A percentile compares a stretch with the other conserved stretches of the same genome.
Evolutionary conservation across 92 coral and sea anemone species (phyloP).

Genomic region (Porites rus): DNA sequence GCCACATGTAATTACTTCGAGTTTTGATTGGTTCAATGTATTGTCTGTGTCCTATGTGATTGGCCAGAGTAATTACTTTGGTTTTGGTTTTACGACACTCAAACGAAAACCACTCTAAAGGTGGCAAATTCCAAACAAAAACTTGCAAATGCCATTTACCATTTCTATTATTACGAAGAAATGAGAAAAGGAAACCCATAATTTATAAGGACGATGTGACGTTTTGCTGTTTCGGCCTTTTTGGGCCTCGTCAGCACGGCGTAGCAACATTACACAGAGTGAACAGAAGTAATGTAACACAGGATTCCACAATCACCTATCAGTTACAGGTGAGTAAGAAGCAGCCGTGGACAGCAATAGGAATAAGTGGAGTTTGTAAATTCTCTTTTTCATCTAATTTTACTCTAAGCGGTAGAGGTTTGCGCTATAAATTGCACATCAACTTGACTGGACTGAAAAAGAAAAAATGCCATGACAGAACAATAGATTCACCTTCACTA

Average conservation of each 20-base stretch:
- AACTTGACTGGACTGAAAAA: background rate
- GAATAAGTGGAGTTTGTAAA: background rate
- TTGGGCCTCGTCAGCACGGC: slow-evolving; percentile 55
- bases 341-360: slow-evolving; percentile 33
- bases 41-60: too few species aligned
- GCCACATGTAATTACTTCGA: too few species aligned
- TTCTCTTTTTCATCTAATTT: background rate
- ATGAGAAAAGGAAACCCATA: background rate
- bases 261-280: slow-evolving; percentile 26
- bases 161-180: background rate
- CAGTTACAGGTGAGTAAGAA: background rate
- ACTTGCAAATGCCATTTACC: too few species aligned
- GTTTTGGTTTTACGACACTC: too few species aligned
- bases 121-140: background rate
- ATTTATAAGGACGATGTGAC: background rate
- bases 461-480: background rate
- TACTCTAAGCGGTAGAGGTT: slow-evolving; percentile 2
- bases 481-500: slow-evolving; percentile 23
- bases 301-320: background rate
- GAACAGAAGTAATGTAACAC: background rate
- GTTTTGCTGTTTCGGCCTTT: slow-evolving; percentile 42
- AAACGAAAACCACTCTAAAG: too few species aligned
- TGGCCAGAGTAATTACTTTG: too few species aligned
- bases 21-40: too few species aligned
- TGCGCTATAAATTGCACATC: background rate